Percentiles rank a stretch among this genome's conserved stretches.
These are phyloP conservation scores for Tachysurus fulvidraco DNA, from an alignment of 2,113 vertebrate species.

Conservation along the genomic window DNA sequence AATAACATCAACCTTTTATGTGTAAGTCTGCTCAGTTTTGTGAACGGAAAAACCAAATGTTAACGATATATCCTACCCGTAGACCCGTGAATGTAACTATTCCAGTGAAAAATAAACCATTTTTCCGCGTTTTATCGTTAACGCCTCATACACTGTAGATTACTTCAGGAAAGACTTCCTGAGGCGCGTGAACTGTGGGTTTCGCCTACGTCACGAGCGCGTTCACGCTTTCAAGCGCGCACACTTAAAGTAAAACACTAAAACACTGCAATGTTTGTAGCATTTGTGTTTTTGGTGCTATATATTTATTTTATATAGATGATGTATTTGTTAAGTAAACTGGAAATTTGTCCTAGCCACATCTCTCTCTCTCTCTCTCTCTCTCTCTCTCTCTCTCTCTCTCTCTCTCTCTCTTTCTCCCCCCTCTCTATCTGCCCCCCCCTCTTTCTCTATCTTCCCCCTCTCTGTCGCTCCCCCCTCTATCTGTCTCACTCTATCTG, in stretches of 20 bases:
- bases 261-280: background rate
- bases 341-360: background rate
- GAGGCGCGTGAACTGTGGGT: constrained; percentile 10
- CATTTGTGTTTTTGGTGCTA: background rate
- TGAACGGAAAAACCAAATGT: background rate
- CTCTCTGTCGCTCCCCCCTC: too few species aligned
- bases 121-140: background rate
- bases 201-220: constrained; percentile 30
- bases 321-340: background rate
- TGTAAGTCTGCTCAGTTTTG: too few species aligned
- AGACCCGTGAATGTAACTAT: background rate
- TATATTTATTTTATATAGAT: background rate
- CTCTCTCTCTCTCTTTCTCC: too few species aligned
- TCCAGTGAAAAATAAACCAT: constrained; percentile 27
- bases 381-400: too few species aligned
- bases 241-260: background rate
- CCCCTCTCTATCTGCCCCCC: too few species aligned
- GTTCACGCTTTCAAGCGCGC: constrained; percentile 22
- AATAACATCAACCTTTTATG: constrained; percentile 62
- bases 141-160: background rate
- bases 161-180: constrained; percentile 4
- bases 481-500: too few species aligned
- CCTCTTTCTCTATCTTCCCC: too few species aligned
- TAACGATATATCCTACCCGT: background rate
- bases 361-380: too few species aligned